phyloP scores from a whole-genome alignment of 2,888 invertebrate genomes.

The Microctonus brassicae region DNA sequence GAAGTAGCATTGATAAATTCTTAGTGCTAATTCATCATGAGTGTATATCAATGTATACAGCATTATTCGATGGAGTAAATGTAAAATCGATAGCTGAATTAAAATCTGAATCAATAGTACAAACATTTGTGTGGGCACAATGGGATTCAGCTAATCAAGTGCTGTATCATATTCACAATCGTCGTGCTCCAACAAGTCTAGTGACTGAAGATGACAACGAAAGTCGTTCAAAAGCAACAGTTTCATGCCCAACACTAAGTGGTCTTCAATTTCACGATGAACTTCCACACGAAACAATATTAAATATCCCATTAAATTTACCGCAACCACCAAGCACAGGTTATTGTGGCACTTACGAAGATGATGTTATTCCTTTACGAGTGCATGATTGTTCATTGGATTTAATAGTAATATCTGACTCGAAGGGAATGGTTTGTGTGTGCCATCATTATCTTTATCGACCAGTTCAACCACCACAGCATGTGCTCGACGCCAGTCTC shows the following conservation, averaged over 20 bases:
- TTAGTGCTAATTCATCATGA: constrained; percentile 83
- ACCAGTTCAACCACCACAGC: constrained; percentile 72
- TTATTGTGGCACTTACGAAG: constrained; percentile 81
- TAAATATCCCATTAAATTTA: constrained; percentile 87
- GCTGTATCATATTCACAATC: constrained; percentile 86
- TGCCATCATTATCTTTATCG: constrained; percentile 90
- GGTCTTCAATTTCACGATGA: constrained; percentile 90
- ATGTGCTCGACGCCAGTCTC: constrained; percentile 64
- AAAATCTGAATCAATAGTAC: constrained; percentile 72
- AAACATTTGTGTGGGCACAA: constrained; percentile 87
- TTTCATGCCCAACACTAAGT: constrained; percentile 79
- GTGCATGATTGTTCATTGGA: constrained; percentile 87
- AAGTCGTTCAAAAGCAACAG: constrained; percentile 69
- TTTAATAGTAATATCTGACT: constrained; percentile 82
- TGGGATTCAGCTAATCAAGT: constrained; percentile 87
- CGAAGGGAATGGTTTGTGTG: constrained; percentile 80
- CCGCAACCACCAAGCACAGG: constrained; percentile 77
- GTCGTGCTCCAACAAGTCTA: constrained; percentile 78
- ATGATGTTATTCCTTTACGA: constrained; percentile 83
- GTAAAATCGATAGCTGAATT: constrained; percentile 55
- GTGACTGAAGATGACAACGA: constrained; percentile 76
- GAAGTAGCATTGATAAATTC: constrained; percentile 74
- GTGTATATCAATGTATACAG: constrained; percentile 72
- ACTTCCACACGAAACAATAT: constrained; percentile 87
- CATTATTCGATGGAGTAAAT: constrained; percentile 49